phyloP scores from a whole-genome alignment of 1,140 invertebrate genomes.

The Archivesica marissinica region DNA sequence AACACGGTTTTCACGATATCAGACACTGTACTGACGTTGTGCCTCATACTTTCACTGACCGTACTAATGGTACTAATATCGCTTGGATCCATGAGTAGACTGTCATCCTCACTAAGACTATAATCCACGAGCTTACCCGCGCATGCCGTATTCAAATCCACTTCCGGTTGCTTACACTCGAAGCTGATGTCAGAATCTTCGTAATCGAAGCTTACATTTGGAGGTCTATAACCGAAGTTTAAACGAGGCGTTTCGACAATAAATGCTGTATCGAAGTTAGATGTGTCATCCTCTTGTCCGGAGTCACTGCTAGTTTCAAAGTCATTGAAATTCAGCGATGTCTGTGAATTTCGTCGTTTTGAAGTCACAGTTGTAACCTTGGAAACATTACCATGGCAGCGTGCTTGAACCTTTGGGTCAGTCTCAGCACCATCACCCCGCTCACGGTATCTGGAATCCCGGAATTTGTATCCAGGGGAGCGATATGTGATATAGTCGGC shows the following conservation, averaged over 20 bases:
- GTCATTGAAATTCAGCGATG: background rate
- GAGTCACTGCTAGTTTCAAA: constrained; percentile 26
- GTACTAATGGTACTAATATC: constrained; percentile 7
- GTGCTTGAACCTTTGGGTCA: too few relatives aligned
- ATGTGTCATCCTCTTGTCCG: constrained; percentile 21
- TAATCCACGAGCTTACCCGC: constrained; percentile 44
- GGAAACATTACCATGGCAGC: background rate
- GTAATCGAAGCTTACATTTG: background rate
- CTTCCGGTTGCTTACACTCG: too few relatives aligned
- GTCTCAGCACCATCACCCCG: constrained; percentile 52
- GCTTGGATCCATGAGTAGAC: constrained; percentile 9
- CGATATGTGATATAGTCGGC: constrained; percentile 53
- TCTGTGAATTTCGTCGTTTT: background rate
- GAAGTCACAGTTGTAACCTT: background rate
- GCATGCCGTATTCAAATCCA: background rate
- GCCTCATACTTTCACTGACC: background rate
- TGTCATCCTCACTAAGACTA: constrained; percentile 39
- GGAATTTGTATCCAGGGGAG: background rate
- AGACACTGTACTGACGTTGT: constrained; percentile 44
- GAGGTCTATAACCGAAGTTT: background rate
- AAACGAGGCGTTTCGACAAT: background rate
- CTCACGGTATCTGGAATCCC: constrained; percentile 15
- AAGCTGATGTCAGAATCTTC: background rate
- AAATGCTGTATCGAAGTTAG: constrained; percentile 46
- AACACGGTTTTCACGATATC: constrained; percentile 48